phyloP scores from a whole-genome alignment of 1,140 invertebrate species.

The Brachionus sp. region DNA sequence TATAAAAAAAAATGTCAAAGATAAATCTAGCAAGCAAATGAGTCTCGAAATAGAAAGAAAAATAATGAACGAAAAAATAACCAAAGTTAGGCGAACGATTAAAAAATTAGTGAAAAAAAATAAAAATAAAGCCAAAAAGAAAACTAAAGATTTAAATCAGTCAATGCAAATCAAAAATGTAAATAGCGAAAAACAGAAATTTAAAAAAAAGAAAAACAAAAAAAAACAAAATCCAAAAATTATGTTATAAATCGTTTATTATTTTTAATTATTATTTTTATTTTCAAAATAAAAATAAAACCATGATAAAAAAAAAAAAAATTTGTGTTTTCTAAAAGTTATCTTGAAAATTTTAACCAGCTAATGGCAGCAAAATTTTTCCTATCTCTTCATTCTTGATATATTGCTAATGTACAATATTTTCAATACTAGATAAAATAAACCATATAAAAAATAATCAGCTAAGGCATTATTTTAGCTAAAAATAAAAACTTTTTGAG shows the following conservation, averaged over 20 bases:
- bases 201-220: not conserved
- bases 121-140: not conserved
- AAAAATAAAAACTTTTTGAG: too few species aligned
- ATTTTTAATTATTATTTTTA: not conserved
- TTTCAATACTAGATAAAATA: too few species aligned
- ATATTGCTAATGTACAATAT: too few species aligned
- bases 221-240: not conserved
- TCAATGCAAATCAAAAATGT: not conserved
- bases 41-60: constrained; percentile 20
- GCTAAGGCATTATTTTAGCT: too few species aligned
- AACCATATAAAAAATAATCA: too few species aligned
- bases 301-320: too few species aligned
- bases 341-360: too few species aligned
- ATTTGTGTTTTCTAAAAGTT: too few species aligned
- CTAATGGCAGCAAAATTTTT: too few species aligned
- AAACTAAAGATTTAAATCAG: not conserved
- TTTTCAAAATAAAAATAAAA: not conserved
- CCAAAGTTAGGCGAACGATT: constrained; percentile 24
- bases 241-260: not conserved
- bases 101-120: constrained; percentile 21
- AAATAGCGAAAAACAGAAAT: not conserved
- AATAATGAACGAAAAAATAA: constrained; percentile 22
- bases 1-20: constrained; percentile 39
- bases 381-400: too few species aligned
- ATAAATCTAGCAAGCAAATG: not conserved